Base-by-base conservation (phyloP, 2,797 vertebrate species). In the Onychomys leucogaster region DNA sequence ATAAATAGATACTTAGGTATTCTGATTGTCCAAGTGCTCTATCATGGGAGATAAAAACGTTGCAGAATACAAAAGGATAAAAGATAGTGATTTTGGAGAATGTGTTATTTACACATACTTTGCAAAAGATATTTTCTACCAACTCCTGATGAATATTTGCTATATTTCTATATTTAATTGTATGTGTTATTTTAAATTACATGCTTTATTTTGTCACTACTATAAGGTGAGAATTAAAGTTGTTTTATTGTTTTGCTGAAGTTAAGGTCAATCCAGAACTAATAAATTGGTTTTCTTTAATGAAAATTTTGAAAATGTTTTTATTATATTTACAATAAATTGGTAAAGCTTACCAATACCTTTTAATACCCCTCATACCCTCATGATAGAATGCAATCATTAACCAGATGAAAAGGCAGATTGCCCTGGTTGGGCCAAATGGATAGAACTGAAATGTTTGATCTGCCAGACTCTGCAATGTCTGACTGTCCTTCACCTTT, bases 91-190 rank as follows among this genome's bases (percentile, higher is more conserved):
- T 88, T 87, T 84, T 77, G 59, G 29, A 76, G 37, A 94, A 7
- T 81, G 12, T 71, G 6, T 34, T 93, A 94, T 71, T 91, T 94
- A 90, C 6, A 88, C 9, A 73, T 0, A 84, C 12, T 89, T 89
- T 89, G 6, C 34, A 81, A 95, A 96, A 85, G 14, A 43, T 65
- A 43, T 55, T 95, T 95, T 89, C 78, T 81, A 89, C 6, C 32
- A 78, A 96, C 19, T 29, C 92, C 95, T 95, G 25, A 76, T 67
- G 95, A 95, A 92, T 73, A 86, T 29, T 75, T 94, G 55, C n/a
- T 94, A 21, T 89, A 90, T 76, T 84, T 96, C 59, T 90, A 92
- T 55, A 94, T 95, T 93, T 77, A 43, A 32, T 21, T 21, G 17
- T 2, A 37, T 88, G 34, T 86, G 16, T 0, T 61, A 2, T 89